Base-by-base conservation (phyloP, 2,113 vertebrate species). In the Merops nubicus region DNA sequence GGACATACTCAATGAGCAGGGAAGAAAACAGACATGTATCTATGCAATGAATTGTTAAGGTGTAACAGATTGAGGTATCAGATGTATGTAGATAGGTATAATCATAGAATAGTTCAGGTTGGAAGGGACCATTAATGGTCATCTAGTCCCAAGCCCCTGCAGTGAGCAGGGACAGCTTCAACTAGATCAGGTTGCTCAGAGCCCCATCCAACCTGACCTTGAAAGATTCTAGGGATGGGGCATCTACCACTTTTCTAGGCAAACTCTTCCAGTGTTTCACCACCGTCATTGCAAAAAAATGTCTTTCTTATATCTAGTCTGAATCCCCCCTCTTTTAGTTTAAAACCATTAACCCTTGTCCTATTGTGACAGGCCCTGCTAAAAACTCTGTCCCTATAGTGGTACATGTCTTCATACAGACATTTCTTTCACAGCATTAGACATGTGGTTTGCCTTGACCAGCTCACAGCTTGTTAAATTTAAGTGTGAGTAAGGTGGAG, bases 391-490 rank as follows among this genome's bases (percentile, higher is more conserved):
- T 31, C n/a, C 56, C n/a, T 20, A 18, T 60, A 76, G 86, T 40
- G 23, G 36, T 23, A 36, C 15, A 11, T 84, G 17, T 81, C 42
- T 78, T 67, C 51, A 36, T 14, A 40, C 31, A 12, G 60, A 28
- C 6, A 18, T 72, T 88, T 26, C 29, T 92, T 40, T 86, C 10
- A 50, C 34, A 19, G 28, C 5, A 7, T 50, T 63, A 69, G 21
- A 31, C 36, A 25, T 15, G 12, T 77, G 54, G 22, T 40, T 93
- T 82, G 36, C 25, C 34, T 76, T 73, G 75, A 88, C 40, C 40
- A 86, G 22, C 54, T 96, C 36, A 59, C 33, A 68, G 33, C 29
- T 89, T 74, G 28, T 73, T 79, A 65, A 91, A 72, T 17, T 60
- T 36, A 45, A 68, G 21, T 34, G 19, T 25, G 25, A 47, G 19